These are phyloP conservation scores for Cerastis leucographa DNA, from an alignment of 2,888 invertebrate genomes.

Conservation along the genomic window DNA sequence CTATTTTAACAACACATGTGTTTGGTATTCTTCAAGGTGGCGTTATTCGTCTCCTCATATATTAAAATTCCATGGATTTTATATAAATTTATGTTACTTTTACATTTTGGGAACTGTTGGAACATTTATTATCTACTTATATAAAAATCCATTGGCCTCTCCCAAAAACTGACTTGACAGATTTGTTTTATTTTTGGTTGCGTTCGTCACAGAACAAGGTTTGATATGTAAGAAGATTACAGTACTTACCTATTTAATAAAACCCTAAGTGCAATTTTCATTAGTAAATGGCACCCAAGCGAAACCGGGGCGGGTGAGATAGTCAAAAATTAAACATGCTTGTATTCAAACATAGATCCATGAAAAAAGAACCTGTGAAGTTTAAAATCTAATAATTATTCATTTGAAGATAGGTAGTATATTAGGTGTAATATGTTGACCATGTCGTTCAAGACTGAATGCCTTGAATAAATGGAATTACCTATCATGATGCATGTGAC, in stretches of 20 bases:
- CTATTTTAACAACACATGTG: not conserved
- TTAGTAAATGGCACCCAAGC: not conserved
- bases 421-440: too few species aligned
- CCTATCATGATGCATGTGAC: too few species aligned
- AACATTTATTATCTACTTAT: not conserved
- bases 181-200: not conserved
- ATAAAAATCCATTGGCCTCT: not conserved
- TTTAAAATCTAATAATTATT: too few species aligned
- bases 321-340: not conserved
- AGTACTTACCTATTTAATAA: not conserved
- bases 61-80: not conserved
- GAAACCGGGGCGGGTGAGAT: too few species aligned
- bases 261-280: not conserved
- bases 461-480: not conserved
- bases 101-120: not conserved
- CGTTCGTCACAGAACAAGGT: not conserved
- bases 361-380: not conserved
- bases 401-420: too few species aligned
- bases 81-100: not conserved
- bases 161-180: not conserved
- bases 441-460: not conserved
- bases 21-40: not conserved
- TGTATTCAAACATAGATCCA: not conserved
- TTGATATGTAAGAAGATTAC: not conserved
- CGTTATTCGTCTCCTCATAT: not conserved